A percentile compares a stretch with the other conserved stretches of the same genome.
Conservation (phyloP, 2,113 vertebrate species). For the Spermophilus dauricus region DNA sequence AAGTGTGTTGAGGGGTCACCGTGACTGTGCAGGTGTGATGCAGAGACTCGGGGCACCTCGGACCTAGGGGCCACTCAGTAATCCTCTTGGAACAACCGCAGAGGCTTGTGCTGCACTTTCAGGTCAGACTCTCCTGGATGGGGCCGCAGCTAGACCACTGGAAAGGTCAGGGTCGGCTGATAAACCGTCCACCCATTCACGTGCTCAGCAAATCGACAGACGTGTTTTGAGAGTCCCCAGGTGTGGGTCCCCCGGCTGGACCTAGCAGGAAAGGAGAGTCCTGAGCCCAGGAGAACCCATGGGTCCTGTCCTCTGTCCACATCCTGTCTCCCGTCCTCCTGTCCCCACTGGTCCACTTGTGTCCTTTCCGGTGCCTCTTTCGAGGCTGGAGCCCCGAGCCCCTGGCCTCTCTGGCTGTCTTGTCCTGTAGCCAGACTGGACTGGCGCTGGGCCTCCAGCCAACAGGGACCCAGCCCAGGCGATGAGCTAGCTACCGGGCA, state of each 20-base stretch:
- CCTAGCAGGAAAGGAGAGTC: background rate
- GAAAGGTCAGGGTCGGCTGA: background rate
- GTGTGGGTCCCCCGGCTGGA: background rate
- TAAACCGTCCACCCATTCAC: background rate
- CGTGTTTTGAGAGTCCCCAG: background rate
- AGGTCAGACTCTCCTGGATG: too few species aligned
- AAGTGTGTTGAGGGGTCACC: background rate
- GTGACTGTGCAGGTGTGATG: background rate
- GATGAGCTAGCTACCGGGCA: too few species aligned
- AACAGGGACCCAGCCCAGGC: too few species aligned
- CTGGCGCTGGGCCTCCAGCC: too few species aligned
- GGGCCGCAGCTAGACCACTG: background rate
- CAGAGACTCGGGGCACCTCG: background rate
- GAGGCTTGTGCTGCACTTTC: background rate
- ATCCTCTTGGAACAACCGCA: background rate
- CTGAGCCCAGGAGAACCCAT: background rate
- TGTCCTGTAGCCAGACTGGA: too few species aligned
- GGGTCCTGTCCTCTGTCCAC: background rate
- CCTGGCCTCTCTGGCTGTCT: too few species aligned
- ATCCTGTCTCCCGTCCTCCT: background rate
- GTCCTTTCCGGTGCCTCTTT: conserved; percentile 59
- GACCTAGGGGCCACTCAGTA: background rate
- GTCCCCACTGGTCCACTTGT: background rate
- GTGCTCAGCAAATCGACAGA: background rate
- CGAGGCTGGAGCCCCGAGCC: too few species aligned